Percentiles rank a stretch among this genome's conserved stretches.
These are phyloP conservation scores for Hermatobates lingyangjiaoensis DNA, from an alignment of 1,140 invertebrate genomes.

Conservation along the genomic window DNA sequence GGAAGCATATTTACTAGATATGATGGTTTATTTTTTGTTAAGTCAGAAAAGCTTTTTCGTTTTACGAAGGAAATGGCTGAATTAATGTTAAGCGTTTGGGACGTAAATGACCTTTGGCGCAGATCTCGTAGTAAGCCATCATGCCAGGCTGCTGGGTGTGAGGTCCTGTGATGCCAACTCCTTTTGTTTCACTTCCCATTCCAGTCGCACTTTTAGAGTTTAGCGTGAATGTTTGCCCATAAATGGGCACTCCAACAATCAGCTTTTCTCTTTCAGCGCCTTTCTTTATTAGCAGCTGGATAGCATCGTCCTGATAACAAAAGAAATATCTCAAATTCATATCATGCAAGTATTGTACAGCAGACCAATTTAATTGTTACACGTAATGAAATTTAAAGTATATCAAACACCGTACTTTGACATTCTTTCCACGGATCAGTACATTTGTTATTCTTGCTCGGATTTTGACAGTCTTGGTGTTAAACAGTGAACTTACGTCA, in stretches of 20 bases:
- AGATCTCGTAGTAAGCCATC: conserved; percentile 77
- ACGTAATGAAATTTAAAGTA: no score
- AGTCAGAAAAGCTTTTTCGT: no score
- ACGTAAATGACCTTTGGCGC: conserved; percentile 37
- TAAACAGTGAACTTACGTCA: no score
- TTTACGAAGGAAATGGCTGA: no score
- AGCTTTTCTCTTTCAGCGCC: conserved; percentile 66
- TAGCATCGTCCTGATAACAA: conserved; percentile 45
- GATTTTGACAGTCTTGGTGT: no score
- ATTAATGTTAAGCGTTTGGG: no score
- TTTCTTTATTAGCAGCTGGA: conserved; percentile 45
- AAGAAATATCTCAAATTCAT: conserved; percentile 3
- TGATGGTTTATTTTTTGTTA: no score
- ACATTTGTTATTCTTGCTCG: no score
- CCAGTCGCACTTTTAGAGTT: conserved; percentile 29
- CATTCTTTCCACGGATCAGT: no score
- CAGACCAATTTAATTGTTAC: no score
- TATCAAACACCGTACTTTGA: no score
- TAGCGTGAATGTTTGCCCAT: conserved; percentile 69
- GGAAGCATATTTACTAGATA: no score
- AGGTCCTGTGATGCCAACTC: conserved; percentile 58
- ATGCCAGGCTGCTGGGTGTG: conserved; percentile 76
- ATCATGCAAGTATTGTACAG: background rate
- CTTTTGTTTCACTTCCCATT: conserved; percentile 31
- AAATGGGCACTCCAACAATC: conserved; percentile 68